phyloP scores from a whole-genome alignment of 53 echinoderm and acorn worm species.

The Pentamera pediparva region DNA sequence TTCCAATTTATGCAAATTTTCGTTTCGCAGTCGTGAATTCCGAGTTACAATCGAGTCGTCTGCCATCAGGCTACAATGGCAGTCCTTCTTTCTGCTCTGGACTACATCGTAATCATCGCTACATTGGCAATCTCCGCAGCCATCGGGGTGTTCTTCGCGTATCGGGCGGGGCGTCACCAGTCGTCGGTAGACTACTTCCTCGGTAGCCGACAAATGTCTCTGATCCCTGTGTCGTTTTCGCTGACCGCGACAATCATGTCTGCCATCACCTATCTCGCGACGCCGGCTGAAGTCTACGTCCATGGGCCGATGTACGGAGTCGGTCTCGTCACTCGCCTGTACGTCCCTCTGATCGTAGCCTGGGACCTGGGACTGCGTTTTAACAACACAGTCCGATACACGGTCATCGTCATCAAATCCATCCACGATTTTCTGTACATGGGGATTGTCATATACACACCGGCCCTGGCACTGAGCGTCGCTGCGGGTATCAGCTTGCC shows the following conservation, averaged over 20 bases:
- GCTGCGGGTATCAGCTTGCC: slow-evolving; percentile 6
- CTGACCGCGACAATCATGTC: slow-evolving; percentile 18
- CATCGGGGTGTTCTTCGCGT: slow-evolving; percentile 12
- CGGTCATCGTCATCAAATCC: background rate
- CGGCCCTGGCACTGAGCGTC: slow-evolving; percentile 15
- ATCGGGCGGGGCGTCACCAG: background rate
- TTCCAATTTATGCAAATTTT: no score
- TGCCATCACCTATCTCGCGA: slow-evolving; percentile 19
- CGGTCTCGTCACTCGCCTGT: background rate
- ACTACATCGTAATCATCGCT: slow-evolving; percentile 1
- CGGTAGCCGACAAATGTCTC: slow-evolving; percentile 20
- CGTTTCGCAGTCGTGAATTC: no score
- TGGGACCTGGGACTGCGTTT: slow-evolving; percentile 17
- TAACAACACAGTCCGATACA: slow-evolving; percentile 10
- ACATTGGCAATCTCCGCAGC: slow-evolving; percentile 1
- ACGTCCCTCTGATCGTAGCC: background rate
- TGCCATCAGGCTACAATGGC: background rate
- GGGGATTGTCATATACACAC: slow-evolving; percentile 24
- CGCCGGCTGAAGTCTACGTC: slow-evolving; percentile 17
- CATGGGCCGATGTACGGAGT: slow-evolving; percentile 4
- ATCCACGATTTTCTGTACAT: slow-evolving; percentile 11
- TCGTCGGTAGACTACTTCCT: slow-evolving; percentile 24
- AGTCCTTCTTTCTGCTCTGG: background rate
- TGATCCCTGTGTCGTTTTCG: slow-evolving; percentile 4
- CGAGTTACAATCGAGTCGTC: no score